Evolutionary conservation across 2,888 invertebrate species (phyloP).

Genomic region (Malachius bipustulatus): DNA sequence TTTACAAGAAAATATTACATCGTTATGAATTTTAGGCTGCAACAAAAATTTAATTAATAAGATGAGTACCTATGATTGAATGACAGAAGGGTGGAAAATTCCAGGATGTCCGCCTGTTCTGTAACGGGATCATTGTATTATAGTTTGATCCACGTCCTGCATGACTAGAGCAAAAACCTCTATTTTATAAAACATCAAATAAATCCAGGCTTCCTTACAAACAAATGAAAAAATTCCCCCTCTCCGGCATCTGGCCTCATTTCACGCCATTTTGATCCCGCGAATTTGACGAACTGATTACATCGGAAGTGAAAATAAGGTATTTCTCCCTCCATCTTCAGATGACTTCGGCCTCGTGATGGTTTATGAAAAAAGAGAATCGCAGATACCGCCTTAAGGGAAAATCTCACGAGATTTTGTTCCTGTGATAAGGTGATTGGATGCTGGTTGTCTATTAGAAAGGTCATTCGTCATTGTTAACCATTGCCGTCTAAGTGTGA

Average conservation of each 20-base stretch:
- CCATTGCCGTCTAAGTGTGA: conserved; percentile 28
- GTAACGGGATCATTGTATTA: too few species aligned
- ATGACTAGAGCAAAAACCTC: too few species aligned
- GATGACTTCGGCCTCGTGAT: background rate
- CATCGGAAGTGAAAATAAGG: conserved; percentile 6
- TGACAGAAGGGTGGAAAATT: too few species aligned
- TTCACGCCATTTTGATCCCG: conserved; percentile 16
- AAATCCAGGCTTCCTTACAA: background rate
- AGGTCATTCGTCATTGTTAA: conserved; percentile 24
- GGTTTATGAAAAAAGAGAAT: background rate
- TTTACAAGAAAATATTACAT: too few species aligned
- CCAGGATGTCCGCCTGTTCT: too few species aligned
- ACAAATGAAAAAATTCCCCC: background rate
- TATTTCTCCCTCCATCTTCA: background rate
- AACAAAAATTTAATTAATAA: too few species aligned
- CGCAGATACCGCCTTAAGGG: too few species aligned
- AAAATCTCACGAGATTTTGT: background rate
- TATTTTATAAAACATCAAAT: conserved; percentile 2
- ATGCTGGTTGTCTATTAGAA: conserved; percentile 16
- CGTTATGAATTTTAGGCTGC: too few species aligned
- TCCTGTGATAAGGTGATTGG: conserved; percentile 11
- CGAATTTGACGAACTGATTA: conserved; percentile 23
- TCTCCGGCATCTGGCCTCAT: background rate
- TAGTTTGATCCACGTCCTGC: too few species aligned
- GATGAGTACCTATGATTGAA: too few species aligned